Evolutionary conservation across 2,113 vertebrate species (phyloP).

Genomic region (Nycticryphes semicollaris): DNA sequence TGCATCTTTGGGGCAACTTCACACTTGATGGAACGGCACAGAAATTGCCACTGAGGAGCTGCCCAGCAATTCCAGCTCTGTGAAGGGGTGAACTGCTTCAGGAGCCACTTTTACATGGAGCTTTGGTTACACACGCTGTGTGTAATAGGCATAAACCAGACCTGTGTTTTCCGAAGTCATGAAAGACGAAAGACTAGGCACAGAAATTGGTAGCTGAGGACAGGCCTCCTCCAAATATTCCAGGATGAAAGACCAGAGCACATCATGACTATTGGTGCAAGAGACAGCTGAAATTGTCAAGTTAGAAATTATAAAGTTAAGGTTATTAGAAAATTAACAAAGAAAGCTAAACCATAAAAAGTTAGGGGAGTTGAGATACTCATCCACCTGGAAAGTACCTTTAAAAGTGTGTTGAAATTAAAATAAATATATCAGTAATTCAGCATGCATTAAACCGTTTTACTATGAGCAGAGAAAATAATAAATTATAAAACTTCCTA

Average conservation of each 20-base stretch:
- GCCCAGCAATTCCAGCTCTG: not conserved
- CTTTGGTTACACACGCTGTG: not conserved
- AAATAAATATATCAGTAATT: not conserved
- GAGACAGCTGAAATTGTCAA: not conserved
- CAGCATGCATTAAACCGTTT: not conserved
- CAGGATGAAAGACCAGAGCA: not conserved
- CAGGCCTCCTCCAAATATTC: not conserved
- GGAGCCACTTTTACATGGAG: not conserved
- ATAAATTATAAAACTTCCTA: not conserved
- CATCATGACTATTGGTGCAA: not conserved
- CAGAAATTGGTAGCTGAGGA: not conserved
- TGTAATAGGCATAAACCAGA: not conserved
- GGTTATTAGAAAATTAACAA: not conserved
- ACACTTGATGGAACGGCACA: not conserved
- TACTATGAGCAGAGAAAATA: constrained; percentile 18
- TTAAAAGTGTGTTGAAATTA: not conserved
- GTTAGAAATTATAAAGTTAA: not conserved
- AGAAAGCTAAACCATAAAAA: not conserved
- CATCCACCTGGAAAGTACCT: not conserved
- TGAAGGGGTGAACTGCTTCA: not conserved
- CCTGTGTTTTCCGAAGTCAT: not conserved
- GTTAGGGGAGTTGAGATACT: not conserved
- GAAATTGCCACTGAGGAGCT: not conserved
- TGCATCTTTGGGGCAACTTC: not conserved
- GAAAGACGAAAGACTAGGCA: not conserved